Base-by-base conservation (phyloP, 2,113 vertebrate genomes). In the Diglossa brunneiventris region DNA sequence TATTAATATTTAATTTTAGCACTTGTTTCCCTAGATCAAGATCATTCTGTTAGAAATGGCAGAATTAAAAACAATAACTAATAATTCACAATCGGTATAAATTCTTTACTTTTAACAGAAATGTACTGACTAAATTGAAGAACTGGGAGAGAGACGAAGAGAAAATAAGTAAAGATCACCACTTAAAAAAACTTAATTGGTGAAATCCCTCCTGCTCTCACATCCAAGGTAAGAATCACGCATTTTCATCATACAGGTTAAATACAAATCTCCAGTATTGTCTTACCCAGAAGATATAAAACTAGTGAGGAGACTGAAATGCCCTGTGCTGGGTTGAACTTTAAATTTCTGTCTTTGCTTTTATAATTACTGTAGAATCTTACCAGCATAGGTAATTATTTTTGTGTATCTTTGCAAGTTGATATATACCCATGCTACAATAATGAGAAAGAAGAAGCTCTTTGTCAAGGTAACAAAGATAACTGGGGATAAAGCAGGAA, bases 401-500 rank as follows among this genome's bases (percentile, higher is more conserved):
- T 78, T 56, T 66, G 58, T 76, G 55, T 49, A 86, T 73, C 46
- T 72, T 91, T 89, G 73, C 61, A 89, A 68, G 9, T n/a, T 84
- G 46, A 62, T 87, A 95, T 93, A 62, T 91, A 94, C 59, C 95
- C 63, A 76, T 74, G 83, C 72, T 84, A 33, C 63, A 88, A 88
- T 94, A 77, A 81, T 3, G 33, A 78, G 85, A 56, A 73, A 89
- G 62, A 93, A 93, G 75, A 66, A 72, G 16, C 55, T 87, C 28
- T 74, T 39, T 55, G 33, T 73, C 76, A 91, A 56, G 44, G 30
- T 86, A 61, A 87, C 24, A 83, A 64, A 92, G 80, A 89, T 67
- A 94, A 87, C 31, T 67, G 61, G 26, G 39, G 44, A 92, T 94
- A 94, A 94, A 92, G 64, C 61, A 92, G 41, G 21, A 74, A 39